Conservation (phyloP, 2,113 vertebrate genomes). For the Morphnarchus princeps region DNA sequence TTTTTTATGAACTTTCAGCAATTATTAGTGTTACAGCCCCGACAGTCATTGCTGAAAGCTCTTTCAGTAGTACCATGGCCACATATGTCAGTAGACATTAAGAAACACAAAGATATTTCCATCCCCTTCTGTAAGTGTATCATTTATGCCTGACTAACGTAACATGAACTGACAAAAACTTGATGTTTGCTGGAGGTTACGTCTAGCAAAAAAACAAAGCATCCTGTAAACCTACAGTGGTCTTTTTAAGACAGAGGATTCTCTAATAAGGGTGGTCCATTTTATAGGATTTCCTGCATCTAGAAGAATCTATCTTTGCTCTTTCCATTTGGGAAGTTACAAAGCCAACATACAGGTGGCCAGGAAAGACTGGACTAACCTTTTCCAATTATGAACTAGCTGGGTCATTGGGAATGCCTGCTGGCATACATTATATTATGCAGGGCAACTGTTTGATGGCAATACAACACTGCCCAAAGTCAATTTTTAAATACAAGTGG, state of each 20-base stretch:
- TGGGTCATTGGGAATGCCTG: background rate
- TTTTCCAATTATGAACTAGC: background rate
- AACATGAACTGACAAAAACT: background rate
- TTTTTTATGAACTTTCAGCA: background rate
- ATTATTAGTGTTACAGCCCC: background rate
- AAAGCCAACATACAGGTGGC: background rate
- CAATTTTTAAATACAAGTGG: background rate
- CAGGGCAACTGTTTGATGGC: background rate
- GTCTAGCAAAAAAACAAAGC: background rate
- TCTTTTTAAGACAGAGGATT: background rate
- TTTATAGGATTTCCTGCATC: background rate
- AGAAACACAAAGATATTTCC: background rate
- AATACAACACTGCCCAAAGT: background rate
- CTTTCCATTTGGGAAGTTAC: conserved; percentile 4
- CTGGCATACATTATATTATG: background rate
- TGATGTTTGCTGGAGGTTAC: background rate
- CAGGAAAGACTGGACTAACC: conserved; percentile 13
- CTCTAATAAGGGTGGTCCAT: background rate
- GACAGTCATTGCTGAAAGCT: background rate
- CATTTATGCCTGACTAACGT: background rate
- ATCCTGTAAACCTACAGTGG: background rate
- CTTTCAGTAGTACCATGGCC: background rate
- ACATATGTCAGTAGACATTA: background rate
- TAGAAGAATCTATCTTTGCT: background rate
- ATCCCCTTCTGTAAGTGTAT: background rate